Evolutionary conservation across 1,140 invertebrate species (phyloP).

Genomic region (Temnothorax longispinosus): DNA sequence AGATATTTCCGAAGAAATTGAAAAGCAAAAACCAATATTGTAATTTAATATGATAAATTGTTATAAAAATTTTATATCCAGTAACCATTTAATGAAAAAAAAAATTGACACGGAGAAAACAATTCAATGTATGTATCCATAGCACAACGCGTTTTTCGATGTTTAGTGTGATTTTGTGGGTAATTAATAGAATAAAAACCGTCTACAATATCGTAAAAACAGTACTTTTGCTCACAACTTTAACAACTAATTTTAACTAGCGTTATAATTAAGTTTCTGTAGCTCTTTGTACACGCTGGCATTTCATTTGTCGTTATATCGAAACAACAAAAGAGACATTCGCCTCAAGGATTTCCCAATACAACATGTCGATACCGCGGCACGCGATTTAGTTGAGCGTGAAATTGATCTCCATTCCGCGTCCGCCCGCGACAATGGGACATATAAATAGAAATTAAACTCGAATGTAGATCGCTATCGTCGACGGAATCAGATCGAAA

Average conservation of each 20-base stretch:
- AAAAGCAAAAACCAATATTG: not conserved
- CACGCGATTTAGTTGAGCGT: slow-evolving; percentile 64
- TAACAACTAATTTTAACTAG: not conserved
- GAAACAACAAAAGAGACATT: slow-evolving; percentile 38
- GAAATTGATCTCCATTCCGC: slow-evolving; percentile 66
- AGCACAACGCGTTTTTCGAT: not conserved
- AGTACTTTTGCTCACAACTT: not conserved
- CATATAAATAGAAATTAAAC: slow-evolving; percentile 63
- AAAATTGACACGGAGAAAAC: not conserved
- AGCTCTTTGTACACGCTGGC: not conserved
- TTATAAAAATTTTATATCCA: not conserved
- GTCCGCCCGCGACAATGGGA: slow-evolving; percentile 31
- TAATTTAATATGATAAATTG: not conserved
- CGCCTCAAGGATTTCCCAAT: slow-evolving; percentile 56
- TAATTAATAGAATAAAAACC: not conserved
- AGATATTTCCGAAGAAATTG: not conserved
- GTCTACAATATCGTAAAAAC: not conserved
- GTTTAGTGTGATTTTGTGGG: not conserved
- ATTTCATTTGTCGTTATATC: not conserved
- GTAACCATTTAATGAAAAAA: not conserved
- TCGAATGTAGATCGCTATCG: slow-evolving; percentile 30
- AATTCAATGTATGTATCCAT: not conserved
- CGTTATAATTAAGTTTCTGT: not conserved
- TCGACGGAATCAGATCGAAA: slow-evolving; percentile 52
- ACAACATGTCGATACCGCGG: not conserved